Evolutionary conservation across 2,888 invertebrate species (phyloP).

Genomic region (Drosophila paracracens): DNA sequence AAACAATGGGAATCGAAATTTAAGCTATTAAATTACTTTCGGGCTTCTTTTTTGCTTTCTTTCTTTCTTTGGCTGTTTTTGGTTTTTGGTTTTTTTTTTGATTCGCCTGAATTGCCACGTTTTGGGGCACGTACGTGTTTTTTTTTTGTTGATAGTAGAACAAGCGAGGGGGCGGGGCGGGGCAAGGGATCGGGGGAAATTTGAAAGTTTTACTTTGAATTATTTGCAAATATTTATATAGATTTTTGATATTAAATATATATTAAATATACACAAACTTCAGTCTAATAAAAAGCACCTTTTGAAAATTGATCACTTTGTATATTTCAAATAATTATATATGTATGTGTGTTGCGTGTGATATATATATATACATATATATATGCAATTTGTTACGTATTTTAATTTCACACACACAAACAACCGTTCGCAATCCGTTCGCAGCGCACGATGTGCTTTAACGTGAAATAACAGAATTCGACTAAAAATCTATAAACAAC

Average conservation of each 20-base stretch:
- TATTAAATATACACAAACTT: slow-evolving; percentile 19
- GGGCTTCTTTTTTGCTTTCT: slow-evolving; percentile 52
- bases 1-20: slow-evolving; percentile 58
- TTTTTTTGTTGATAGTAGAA: slow-evolving; percentile 7
- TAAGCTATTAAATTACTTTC: slow-evolving; percentile 52
- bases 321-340: slow-evolving; percentile 3
- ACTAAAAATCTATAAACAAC: slow-evolving; percentile 83
- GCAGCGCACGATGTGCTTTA: slow-evolving; percentile 82
- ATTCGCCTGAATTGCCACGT: slow-evolving; percentile 73
- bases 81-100: slow-evolving; percentile 28
- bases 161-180: background rate
- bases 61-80: slow-evolving; percentile 46
- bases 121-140: slow-evolving; percentile 75
- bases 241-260: slow-evolving; percentile 21
- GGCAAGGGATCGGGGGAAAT: slow-evolving; percentile 6
- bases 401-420: slow-evolving; percentile 59
- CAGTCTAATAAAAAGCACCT: slow-evolving; percentile 61
- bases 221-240: slow-evolving; percentile 14
- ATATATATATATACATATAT: slow-evolving; percentile 1
- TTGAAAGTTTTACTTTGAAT: slow-evolving; percentile 25
- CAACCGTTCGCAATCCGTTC: slow-evolving; percentile 74
- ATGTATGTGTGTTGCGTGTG: background rate
- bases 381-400: slow-evolving; percentile 54
- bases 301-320: slow-evolving; percentile 41
- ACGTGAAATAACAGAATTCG: slow-evolving; percentile 83